phyloP scores from a whole-genome alignment of 2,888 invertebrate genomes.

The Philhelius pedissequus region DNA sequence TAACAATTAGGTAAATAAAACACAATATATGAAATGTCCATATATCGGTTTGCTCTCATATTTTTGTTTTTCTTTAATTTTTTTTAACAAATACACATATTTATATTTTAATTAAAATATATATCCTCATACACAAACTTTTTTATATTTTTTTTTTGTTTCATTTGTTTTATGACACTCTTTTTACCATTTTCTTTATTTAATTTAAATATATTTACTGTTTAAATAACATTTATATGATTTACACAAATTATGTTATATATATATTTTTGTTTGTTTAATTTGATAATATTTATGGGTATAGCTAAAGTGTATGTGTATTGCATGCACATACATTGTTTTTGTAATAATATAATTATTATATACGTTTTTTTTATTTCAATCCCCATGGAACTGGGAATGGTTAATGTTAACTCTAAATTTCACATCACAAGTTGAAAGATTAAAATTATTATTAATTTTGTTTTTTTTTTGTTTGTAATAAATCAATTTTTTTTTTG shows the following conservation, averaged over 20 bases:
- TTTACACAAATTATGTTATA: conserved; percentile 53
- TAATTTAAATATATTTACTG: conserved; percentile 20
- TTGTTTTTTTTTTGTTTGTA: conserved; percentile 27
- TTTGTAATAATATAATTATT: conserved; percentile 42
- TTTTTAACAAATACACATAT: conserved; percentile 35
- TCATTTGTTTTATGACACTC: conserved; percentile 21
- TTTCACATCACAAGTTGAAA: conserved; percentile 79
- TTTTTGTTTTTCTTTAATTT: conserved; percentile 1
- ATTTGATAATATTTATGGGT: conserved; percentile 42
- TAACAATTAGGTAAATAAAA: conserved; percentile 23
- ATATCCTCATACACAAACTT: conserved; percentile 10
- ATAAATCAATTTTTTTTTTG: conserved; percentile 19
- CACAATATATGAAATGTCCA: conserved; percentile 52
- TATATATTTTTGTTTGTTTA: conserved; percentile 21
- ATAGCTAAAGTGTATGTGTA: conserved; percentile 35
- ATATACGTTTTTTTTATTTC: conserved; percentile 69
- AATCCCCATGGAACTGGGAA: conserved; percentile 78
- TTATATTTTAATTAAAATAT: conserved; percentile 39
- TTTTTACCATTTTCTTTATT: conserved; percentile 29
- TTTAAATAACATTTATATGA: conserved; percentile 56
- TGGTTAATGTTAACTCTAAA: conserved; percentile 79
- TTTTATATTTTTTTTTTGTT: background rate
- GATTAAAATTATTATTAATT: conserved; percentile 66
- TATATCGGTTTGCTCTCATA: conserved; percentile 18
- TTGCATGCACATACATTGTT: conserved; percentile 22